phyloP scores from a whole-genome alignment of 2,113 vertebrate genomes.

The Myrmecobius fasciatus region DNA sequence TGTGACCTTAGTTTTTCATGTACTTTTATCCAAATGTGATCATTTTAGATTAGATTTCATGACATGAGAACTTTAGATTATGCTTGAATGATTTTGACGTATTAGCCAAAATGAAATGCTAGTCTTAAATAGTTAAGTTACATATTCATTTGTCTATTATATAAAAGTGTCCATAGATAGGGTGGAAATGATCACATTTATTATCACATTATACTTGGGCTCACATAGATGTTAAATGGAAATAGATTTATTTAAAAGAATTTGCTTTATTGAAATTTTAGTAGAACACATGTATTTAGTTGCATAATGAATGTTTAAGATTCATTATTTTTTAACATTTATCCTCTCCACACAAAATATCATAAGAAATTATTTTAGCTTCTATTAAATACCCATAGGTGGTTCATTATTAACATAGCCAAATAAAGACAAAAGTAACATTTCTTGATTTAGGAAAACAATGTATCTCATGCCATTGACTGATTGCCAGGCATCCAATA shows the following conservation, averaged over 20 bases:
- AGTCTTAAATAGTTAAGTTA: background rate
- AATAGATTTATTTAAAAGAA: constrained; percentile 46
- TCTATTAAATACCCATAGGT: background rate
- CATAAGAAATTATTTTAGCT: background rate
- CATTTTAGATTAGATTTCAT: background rate
- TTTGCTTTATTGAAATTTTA: constrained; percentile 63
- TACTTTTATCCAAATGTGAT: constrained; percentile 27
- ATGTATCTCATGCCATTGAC: constrained; percentile 84
- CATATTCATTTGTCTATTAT: constrained; percentile 9
- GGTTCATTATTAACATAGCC: constrained; percentile 76
- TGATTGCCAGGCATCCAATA: constrained; percentile 84
- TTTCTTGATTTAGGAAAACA: constrained; percentile 90
- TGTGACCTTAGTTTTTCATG: background rate
- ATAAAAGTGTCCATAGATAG: constrained; percentile 19
- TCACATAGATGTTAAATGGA: constrained; percentile 55
- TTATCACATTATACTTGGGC: constrained; percentile 40
- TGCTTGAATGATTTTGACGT: constrained; percentile 43
- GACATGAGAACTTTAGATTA: constrained; percentile 51
- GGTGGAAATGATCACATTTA: background rate
- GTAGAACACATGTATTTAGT: constrained; percentile 72
- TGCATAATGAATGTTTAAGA: constrained; percentile 73
- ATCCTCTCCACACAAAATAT: background rate
- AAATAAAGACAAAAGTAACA: constrained; percentile 87
- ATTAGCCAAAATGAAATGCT: constrained; percentile 40
- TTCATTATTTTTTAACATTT: background rate